Base-by-base conservation (phyloP, 2,888 invertebrate species). In the Eupithecia dodoneata region DNA sequence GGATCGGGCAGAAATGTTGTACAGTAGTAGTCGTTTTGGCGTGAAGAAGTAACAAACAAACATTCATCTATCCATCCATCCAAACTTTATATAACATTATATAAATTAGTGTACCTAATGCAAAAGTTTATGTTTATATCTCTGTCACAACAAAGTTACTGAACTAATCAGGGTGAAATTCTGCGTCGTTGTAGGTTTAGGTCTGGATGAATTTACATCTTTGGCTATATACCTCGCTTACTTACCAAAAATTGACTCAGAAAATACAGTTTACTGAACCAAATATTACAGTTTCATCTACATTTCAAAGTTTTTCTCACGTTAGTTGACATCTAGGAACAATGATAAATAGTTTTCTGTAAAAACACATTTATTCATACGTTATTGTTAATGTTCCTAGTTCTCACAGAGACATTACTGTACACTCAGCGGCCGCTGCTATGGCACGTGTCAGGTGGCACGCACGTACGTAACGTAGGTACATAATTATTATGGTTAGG, bases 361-460 rank as follows among this genome's bases (percentile, higher is more conserved):
- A 69, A 69, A 69, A 69, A 69, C 67, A 69, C 18, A 44, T 10
- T n/a, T n/a, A 70, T 70, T 49, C 70, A 45, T 70, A 70, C 69
- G 45, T 69, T 30, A 30, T 67, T 69, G 13, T 65, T 30, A 42
- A 66, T 70, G 70, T 70, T 30, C 70, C 70, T 70, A 47, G 70
- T 70, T 70, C 70, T 70, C 70, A 70, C 70, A 70, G 42, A 47
- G 47, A 70, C 66, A 66, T 42, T 66, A 66, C 13, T 66, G 15
- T 77, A 72, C 75, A 77, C 47, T 63, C 18, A 4, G 9, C 63
- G 67, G 49, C 41, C 69, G 30, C 59, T 45, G 30, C 6, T 7
- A 0, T 74, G 67, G 63, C 72, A 69, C 71, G 18, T 69, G n/a
- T 47, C 47, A 10, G 18, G 9, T 47, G 15, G 66, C 42, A 66